Evolutionary conservation across 2,797 vertebrate species (phyloP), one percentile per base, ranked within the genome.

Genomic region (Enteromius viviparus): DNA sequence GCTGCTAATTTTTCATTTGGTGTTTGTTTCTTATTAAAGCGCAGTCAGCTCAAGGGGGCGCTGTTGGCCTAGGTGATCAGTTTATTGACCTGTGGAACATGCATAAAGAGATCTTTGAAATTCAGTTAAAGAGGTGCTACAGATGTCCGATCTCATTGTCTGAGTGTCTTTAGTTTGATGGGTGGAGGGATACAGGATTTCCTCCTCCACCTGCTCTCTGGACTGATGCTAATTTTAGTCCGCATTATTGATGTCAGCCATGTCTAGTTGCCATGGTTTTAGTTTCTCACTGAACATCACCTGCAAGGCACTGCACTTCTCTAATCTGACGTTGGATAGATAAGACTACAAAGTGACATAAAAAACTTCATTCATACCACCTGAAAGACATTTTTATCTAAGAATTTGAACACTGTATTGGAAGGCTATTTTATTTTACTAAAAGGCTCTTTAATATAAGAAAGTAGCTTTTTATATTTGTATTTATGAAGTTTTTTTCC

Each of bases 201-300:
- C 3, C 70, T 37, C 71, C 49, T 89, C 90, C 89, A 91, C 89
- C 91, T 92, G 88, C 85, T 86, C 88, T 87, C 83, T 87, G 78
- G 91, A 89, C 87, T 84, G 81, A 88, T 84, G 87, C 91, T 93
- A 91, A 91, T 90, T 93, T 91, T 92, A 93, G 89, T 89, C 72
- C 5, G 29, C 45, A 40, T 91, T 86, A 91, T 86, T 92, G 58
- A 85, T 47, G 87, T 86, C 88, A 88, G 89, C 68, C 42, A 76
- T 86, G 91, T 91, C 88, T 89, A 90, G 93, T 93, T 92, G 92
- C 92, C 87, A 91, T 90, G 91, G 90, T 87, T 90, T 79, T 84
- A 87, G 85, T 79, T 81, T 78, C 49, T 58, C 21, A 55, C 72
- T 47, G 4, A 81, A 69, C 32, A n/a, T 68, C 71, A 76, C 76